phyloP scores from a whole-genome alignment of 2,888 invertebrate genomes.

The Eurytoma californica region DNA sequence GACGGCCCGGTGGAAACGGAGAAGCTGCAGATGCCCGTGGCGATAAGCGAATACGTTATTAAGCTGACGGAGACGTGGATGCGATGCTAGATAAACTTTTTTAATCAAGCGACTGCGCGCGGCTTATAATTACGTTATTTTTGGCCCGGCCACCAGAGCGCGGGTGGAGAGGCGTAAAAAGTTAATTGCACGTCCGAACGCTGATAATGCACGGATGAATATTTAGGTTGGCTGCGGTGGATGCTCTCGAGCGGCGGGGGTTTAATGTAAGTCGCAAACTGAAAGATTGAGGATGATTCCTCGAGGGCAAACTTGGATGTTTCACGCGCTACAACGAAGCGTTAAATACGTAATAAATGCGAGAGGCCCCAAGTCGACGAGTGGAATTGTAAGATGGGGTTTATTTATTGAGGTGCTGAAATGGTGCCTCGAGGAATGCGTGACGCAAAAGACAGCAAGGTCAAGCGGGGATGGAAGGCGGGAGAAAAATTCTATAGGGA shows the following conservation, averaged over 20 bases:
- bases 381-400: too few species aligned
- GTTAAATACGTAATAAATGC: neutral
- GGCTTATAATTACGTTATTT: slow-evolving; percentile 37
- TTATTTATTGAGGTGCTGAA: too few species aligned
- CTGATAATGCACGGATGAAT: slow-evolving; percentile 1
- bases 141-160: neutral
- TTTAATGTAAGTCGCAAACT: neutral
- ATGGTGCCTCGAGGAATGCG: too few species aligned
- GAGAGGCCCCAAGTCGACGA: neutral
- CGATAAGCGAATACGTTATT: slow-evolving; percentile 37
- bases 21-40: slow-evolving; percentile 23
- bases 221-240: neutral
- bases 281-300: neutral
- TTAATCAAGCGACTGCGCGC: slow-evolving; percentile 30
- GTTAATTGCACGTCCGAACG: slow-evolving; percentile 5
- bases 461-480: too few species aligned
- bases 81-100: slow-evolving; percentile 46
- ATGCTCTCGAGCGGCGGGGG: neutral
- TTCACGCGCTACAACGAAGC: too few species aligned
- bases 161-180: neutral
- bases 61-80: slow-evolving; percentile 20
- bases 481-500: too few species aligned
- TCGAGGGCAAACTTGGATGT: neutral
- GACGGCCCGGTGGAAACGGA: neutral
- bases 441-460: too few species aligned